These are phyloP conservation scores for Jordanella pulchra DNA, from an alignment of 2,797 vertebrate species.

Conservation along the genomic window DNA sequence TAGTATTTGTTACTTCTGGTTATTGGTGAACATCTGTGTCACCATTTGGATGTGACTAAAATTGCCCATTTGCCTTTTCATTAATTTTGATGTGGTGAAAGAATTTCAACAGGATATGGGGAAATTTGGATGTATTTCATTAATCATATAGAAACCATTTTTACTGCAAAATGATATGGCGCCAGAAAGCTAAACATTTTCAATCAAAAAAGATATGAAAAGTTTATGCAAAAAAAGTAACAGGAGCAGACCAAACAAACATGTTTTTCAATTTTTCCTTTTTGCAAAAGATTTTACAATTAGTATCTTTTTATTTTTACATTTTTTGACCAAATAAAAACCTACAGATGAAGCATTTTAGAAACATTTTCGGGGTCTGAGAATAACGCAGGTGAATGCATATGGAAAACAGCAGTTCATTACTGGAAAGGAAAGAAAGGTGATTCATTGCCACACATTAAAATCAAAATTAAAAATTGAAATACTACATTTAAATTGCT, in stretches of 20 bases:
- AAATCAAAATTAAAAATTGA: slow-evolving; percentile 12
- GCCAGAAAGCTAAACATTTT: neutral
- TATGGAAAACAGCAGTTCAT: slow-evolving; percentile 61
- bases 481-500: slow-evolving; percentile 24
- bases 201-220: neutral
- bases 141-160: neutral
- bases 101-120: too few relatives aligned
- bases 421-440: slow-evolving; percentile 36
- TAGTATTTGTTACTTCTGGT: neutral
- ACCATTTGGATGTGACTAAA: too few relatives aligned
- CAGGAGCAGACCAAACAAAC: neutral
- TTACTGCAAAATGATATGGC: neutral
- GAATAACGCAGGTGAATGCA: slow-evolving; percentile 38
- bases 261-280: neutral
- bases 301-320: neutral
- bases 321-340: neutral
- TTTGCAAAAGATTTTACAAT: neutral
- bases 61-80: too few relatives aligned
- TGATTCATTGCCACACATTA: slow-evolving; percentile 40
- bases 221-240: neutral
- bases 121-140: neutral
- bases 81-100: neutral
- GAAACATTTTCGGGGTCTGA: neutral
- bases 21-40: too few relatives aligned
- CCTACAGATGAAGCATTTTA: neutral